Evolutionary conservation across 2,888 invertebrate species (phyloP).

Genomic region (Microplitis deprimator): DNA sequence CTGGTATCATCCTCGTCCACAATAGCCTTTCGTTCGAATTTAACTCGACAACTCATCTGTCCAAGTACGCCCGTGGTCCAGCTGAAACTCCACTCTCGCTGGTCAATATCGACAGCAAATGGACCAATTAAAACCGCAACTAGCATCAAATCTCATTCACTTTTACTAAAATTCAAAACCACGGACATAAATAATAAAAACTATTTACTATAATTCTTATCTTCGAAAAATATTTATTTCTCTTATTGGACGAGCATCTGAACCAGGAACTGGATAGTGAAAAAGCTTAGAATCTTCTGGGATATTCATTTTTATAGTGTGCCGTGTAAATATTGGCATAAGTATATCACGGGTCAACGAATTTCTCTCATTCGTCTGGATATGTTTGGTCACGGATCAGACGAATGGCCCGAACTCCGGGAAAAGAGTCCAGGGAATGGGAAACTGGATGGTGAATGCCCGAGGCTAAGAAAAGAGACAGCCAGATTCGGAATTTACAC

Average conservation of each 20-base stretch:
- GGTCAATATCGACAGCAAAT: background rate
- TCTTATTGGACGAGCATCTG: too few species aligned
- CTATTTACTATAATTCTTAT: background rate
- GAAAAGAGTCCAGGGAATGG: background rate
- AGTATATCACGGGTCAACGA: conserved; percentile 53
- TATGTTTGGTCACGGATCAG: conserved; percentile 19
- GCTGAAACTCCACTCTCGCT: background rate
- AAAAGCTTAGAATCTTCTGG: background rate
- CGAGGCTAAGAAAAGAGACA: background rate
- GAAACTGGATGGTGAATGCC: background rate
- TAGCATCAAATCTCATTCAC: background rate
- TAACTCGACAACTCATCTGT: background rate
- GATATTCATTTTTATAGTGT: conserved; percentile 15
- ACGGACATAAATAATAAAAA: background rate
- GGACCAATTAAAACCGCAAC: background rate
- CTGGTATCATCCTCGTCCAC: background rate
- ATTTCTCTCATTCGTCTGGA: conserved; percentile 43
- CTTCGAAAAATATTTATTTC: background rate
- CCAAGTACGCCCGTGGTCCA: background rate
- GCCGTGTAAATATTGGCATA: conserved; percentile 48
- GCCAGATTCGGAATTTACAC: background rate
- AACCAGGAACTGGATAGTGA: background rate
- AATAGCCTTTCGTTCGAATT: background rate
- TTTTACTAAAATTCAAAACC: background rate
- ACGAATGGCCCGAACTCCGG: background rate